Evolutionary conservation across 2,113 vertebrate genomes (phyloP).

Genomic region (Dinomys branickii): DNA sequence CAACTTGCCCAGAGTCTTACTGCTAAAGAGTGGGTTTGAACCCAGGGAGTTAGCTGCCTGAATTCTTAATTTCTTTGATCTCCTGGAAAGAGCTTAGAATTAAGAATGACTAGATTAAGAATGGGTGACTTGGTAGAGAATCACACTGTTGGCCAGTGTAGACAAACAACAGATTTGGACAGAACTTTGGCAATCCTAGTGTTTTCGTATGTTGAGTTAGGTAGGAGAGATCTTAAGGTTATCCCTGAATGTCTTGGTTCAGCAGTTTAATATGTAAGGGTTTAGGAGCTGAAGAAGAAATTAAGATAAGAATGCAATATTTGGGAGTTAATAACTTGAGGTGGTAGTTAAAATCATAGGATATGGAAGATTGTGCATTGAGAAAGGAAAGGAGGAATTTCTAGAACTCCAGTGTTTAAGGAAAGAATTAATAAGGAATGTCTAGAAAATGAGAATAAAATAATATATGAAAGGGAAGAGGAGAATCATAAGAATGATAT

Average conservation of each 20-base stretch:
- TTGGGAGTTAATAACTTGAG: not conserved
- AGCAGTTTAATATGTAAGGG: not conserved
- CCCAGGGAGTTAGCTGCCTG: not conserved
- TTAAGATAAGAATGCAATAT: not conserved
- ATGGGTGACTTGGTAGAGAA: not conserved
- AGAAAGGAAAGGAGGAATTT: not conserved
- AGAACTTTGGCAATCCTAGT: not conserved
- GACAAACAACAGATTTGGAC: not conserved
- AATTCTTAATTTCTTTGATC: slow-evolving; percentile 17
- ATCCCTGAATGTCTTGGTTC: not conserved
- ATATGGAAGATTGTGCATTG: not conserved
- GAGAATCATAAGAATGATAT: not conserved
- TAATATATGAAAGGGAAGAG: not conserved
- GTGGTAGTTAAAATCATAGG: not conserved
- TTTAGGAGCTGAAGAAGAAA: not conserved
- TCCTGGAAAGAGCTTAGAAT: slow-evolving; percentile 14
- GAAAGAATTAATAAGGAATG: not conserved
- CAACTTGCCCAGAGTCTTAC: not conserved
- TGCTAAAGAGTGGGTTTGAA: not conserved
- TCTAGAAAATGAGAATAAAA: slow-evolving; percentile 6
- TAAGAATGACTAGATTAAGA: not conserved
- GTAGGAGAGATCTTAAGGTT: not conserved
- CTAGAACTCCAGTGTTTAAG: not conserved
- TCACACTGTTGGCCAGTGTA: not conserved
- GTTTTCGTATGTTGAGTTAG: not conserved